Percentiles rank a stretch among this genome's conserved stretches.
phyloP scores from a whole-genome alignment of 1,140 invertebrate species.

The Chrysomallon squamiferum region DNA sequence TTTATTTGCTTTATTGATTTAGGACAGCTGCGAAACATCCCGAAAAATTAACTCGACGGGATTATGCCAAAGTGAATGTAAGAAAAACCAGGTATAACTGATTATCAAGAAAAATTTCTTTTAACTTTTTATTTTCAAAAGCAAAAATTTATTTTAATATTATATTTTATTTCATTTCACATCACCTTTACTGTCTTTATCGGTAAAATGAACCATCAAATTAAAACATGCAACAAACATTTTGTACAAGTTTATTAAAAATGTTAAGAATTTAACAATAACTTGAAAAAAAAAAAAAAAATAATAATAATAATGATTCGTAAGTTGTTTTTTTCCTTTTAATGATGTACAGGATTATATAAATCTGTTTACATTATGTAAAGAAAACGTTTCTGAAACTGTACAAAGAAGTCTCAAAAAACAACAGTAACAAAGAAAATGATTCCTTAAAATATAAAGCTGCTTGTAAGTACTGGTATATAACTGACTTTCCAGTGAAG shows the following conservation, averaged over 20 bases:
- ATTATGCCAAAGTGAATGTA: conserved; percentile 1
- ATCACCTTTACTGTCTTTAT: neutral
- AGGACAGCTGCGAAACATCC: neutral
- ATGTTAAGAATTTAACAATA: neutral
- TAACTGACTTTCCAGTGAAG: conserved; percentile 11
- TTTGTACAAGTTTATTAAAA: neutral
- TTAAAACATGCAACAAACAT: neutral
- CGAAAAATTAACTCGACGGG: neutral
- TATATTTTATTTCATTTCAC: neutral
- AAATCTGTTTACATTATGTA: too few species aligned
- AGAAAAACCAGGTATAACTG: conserved; percentile 6
- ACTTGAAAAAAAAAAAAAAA: too few species aligned
- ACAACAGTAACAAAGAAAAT: too few species aligned
- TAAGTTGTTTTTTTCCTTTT: too few species aligned
- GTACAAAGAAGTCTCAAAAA: too few species aligned
- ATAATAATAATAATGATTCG: too few species aligned
- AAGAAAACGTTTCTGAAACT: too few species aligned
- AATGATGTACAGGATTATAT: too few species aligned
- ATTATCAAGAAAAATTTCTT: neutral
- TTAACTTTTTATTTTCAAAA: neutral
- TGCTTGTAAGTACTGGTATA: too few species aligned
- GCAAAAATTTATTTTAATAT: neutral
- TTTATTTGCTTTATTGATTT: too few species aligned
- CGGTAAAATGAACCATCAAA: neutral
- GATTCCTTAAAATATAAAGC: too few species aligned